Conservation (phyloP, 2,888 invertebrate genomes). For the Leptodirus hochenwartii region DNA sequence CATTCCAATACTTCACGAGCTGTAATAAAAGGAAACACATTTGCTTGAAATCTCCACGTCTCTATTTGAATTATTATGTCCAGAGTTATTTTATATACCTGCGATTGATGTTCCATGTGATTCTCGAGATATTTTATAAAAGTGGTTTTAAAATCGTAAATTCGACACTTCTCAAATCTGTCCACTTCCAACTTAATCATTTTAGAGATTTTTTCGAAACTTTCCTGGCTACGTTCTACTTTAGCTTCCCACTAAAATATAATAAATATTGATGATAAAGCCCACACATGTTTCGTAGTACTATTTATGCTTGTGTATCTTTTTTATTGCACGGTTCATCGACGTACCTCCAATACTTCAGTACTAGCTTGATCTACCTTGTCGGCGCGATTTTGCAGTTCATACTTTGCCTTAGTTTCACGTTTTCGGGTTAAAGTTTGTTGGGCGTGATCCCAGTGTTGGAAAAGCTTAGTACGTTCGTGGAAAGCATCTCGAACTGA, state of each 20-base stretch:
- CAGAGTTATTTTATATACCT: no score
- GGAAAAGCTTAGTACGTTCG: constrained; percentile 70
- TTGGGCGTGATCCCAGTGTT: constrained; percentile 96
- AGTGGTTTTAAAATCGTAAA: constrained; percentile 77
- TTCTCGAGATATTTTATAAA: constrained; percentile 85
- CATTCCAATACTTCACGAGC: constrained; percentile 89
- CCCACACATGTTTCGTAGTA: background rate
- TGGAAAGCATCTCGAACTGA: constrained; percentile 72
- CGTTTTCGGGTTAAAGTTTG: constrained; percentile 84
- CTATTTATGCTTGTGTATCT: no score
- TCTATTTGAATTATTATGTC: constrained; percentile 3
- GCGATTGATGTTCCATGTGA: constrained; percentile 86
- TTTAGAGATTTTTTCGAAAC: constrained; percentile 87
- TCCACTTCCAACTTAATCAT: constrained; percentile 90
- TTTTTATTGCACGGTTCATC: no score
- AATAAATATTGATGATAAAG: no score
- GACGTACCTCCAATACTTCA: constrained; percentile 79
- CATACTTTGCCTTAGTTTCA: constrained; percentile 84
- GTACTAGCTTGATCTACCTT: constrained; percentile 73
- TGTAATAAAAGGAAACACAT: constrained; percentile 27
- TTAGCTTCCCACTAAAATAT: constrained; percentile 76
- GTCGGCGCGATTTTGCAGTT: constrained; percentile 76
- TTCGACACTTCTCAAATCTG: constrained; percentile 73
- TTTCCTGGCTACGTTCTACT: constrained; percentile 91
- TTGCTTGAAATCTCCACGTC: no score